Base-by-base conservation (phyloP, 2,888 invertebrate species). In the Crossocerus cetratus region DNA sequence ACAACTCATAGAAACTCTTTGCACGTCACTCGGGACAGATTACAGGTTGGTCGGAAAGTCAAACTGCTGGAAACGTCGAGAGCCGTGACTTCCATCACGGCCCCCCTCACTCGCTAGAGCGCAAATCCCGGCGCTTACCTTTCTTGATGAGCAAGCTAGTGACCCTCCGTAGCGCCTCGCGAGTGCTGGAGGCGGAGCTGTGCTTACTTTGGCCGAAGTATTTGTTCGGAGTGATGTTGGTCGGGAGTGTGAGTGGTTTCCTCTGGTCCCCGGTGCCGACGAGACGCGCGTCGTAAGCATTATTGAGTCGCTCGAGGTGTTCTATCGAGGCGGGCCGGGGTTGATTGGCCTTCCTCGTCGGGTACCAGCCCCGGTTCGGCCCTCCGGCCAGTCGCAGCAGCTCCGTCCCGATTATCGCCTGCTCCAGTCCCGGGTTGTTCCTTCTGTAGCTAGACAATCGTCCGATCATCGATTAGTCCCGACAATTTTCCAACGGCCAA, bases 71-170 rank as follows among this genome's bases (percentile, higher is more conserved):
- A 69, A 75, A 78, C 71, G n/a, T 32, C 32, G 22, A 23, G 22
- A 23, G n/a, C 23, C 14, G 5, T 21, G 16, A 16, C 59, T 53
- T 58, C 55, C 56, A 60, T 44, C 65, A 53, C 49, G 63, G 53
- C 44, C 45, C 67, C 67, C 11, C 32, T 32, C 32, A 32, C 75
- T 76, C 55, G 63, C 68, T 80, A 74, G 68, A 78, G 80, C 85
- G 82, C 83, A 83, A 84, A 86, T 83, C 78, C 88, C 89, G 86
- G 84, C 90, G 88, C 93, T 93, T 91, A 95, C 95, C 95, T 93
- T 95, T 95, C 90, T 95, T 93, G 91, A 96, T 96, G 90, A 96
- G 93, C 91, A 96, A 94, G 93, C 96, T 96, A 90, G 96, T 96
- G 88, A 96, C 96, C 90, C 96, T 94, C 87, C 96, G 93, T 82